Evolutionary conservation across 2,888 invertebrate species (phyloP), one percentile per base, ranked within the genome.

Genomic region (Theodoxus fluviatilis): DNA sequence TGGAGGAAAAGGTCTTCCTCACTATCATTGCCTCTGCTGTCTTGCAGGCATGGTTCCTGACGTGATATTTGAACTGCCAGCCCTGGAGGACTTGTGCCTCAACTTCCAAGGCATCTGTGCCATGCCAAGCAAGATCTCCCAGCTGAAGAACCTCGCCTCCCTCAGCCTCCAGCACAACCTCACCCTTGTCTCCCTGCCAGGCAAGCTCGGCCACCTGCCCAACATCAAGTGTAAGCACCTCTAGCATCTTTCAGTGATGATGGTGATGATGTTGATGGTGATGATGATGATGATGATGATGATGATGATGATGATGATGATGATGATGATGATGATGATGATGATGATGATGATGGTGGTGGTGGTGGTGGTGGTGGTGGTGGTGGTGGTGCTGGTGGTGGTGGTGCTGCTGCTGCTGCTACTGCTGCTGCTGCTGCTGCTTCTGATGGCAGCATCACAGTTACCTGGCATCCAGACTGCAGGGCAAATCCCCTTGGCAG

Each of bases 51-150:
- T n/a, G n/a, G n/a, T n/a, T 18, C 84, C 84, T 3, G 72, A 78
- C 6, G 80, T 80, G 43, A 72, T 85, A 2, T 81, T 83, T 72
- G 63, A 71, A 25, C 68, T 83, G 69, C 69, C 69, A 22, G 74
- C 71, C 35, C 76, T 85, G 57, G 76, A 78, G 38, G 72, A 74
- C 33, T 74, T 86, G 6, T 73, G 76, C 68, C 73, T 86, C 35
- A 74, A 79, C 67, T 77, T 80, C 73, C 82, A 83, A 71, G 82
- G 78, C 18, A 79, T 86, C 40, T 79, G 78, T 2, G 67, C 74
- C 59, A 76, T 86, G 25, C 84, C 85, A 0, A 76, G 77, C 22
- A 74, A 79, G 63, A 82, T 84, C 49, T 78, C 74, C 49, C 76
- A 76, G 15, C 77, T 84, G 38, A 76, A 75, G 69, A 81, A 81